These are phyloP conservation scores for Rhinophrynus dorsalis DNA, from an alignment of 2,797 vertebrate species.

Conservation along the genomic window DNA sequence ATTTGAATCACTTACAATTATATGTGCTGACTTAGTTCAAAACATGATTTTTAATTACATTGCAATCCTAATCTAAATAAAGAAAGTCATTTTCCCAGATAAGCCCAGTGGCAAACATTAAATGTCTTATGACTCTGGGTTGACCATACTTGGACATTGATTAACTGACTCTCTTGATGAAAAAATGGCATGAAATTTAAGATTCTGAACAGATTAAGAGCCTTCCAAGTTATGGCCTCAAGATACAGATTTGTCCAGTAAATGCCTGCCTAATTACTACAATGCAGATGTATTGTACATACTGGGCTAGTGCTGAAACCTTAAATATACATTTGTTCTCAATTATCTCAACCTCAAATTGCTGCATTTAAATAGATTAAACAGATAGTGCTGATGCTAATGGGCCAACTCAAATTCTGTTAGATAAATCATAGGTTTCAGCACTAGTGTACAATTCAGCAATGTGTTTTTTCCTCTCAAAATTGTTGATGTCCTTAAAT, in stretches of 20 bases:
- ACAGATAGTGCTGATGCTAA: constrained; percentile 35
- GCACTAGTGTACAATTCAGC: neutral
- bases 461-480: neutral
- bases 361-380: constrained; percentile 45
- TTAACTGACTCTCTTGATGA: constrained; percentile 49
- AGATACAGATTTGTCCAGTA: constrained; percentile 49
- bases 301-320: constrained; percentile 31
- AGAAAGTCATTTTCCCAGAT: constrained; percentile 46
- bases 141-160: constrained; percentile 52
- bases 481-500: neutral
- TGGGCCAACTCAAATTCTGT: constrained; percentile 39
- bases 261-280: constrained; percentile 48
- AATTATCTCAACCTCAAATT: constrained; percentile 47
- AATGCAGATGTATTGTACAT: constrained; percentile 47
- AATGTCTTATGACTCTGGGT: constrained; percentile 47
- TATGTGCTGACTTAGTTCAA: constrained; percentile 52
- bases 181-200: constrained; percentile 46
- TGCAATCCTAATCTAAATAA: constrained; percentile 50
- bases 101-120: constrained; percentile 51
- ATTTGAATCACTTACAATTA: constrained; percentile 47
- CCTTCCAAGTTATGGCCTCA: constrained; percentile 44
- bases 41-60: constrained; percentile 55
- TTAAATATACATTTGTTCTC: constrained; percentile 52
- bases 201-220: constrained; percentile 43
- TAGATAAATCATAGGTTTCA: constrained; percentile 13